Percentiles rank a stretch among this genome's conserved stretches.
These are phyloP conservation scores for Boleophthalmus pectinirostris DNA, from an alignment of 2,113 vertebrate species.

Conservation along the genomic window DNA sequence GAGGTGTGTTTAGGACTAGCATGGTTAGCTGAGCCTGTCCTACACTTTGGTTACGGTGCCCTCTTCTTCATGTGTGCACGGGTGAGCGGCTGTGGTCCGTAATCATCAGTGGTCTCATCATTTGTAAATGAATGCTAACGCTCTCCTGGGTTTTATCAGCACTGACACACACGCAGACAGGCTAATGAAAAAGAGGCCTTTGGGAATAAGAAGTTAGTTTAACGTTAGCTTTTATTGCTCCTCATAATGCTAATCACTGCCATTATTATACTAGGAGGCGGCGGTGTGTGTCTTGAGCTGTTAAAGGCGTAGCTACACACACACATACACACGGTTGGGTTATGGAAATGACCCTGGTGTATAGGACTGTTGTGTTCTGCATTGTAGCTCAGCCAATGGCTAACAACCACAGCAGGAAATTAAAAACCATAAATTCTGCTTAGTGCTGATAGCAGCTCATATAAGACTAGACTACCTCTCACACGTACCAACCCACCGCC, in stretches of 20 bases:
- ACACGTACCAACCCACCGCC: conserved; percentile 25
- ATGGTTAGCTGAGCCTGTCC: conserved; percentile 35
- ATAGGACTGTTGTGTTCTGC: conserved; percentile 89
- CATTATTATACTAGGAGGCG: conserved; percentile 66
- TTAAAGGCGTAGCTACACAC: conserved; percentile 74
- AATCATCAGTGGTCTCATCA: conserved; percentile 50
- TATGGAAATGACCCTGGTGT: conserved; percentile 89
- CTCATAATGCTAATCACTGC: conserved; percentile 71
- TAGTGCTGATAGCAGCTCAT: conserved; percentile 83
- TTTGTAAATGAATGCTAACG: conserved; percentile 55
- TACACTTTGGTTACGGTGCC: not conserved
- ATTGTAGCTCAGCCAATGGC: conserved; percentile 87
- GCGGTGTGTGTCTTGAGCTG: conserved; percentile 45
- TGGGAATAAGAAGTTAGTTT: conserved; percentile 60
- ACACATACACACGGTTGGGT: conserved; percentile 45
- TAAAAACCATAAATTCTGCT: conserved; percentile 99
- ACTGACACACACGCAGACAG: conserved; percentile 29
- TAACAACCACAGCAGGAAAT: conserved; percentile 94
- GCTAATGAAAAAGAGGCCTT: conserved; percentile 60
- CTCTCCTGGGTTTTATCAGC: conserved; percentile 58
- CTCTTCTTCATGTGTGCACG: not conserved
- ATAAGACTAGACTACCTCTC: conserved; percentile 6
- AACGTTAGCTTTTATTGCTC: conserved; percentile 65
- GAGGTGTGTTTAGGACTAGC: conserved; percentile 25
- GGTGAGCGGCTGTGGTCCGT: conserved; percentile 14